Conservation (phyloP, 2,113 vertebrate genomes). For the Helogale parvula region DNA sequence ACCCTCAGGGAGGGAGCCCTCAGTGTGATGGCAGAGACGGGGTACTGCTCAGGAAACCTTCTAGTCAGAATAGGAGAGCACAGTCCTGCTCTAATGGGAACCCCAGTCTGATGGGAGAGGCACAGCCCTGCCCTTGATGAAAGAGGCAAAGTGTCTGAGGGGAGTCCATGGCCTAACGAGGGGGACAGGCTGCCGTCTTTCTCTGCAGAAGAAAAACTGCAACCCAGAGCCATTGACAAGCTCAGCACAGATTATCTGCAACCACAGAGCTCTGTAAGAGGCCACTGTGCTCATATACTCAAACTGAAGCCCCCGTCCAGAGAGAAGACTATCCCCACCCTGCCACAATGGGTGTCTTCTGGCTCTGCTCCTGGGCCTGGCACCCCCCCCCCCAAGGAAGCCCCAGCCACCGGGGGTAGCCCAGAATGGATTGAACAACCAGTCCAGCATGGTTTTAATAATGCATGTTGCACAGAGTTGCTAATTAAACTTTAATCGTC, state of each 20-base stretch:
- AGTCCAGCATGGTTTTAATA: conserved; percentile 24
- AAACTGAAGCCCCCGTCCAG: not conserved
- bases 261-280: not conserved
- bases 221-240: not conserved
- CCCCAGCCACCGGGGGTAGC: not conserved
- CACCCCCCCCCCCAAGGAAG: not conserved
- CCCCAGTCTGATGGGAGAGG: not conserved
- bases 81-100: not conserved
- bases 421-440: not conserved
- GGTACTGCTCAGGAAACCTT: not conserved
- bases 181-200: not conserved
- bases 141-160: not conserved
- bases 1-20: not conserved
- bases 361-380: not conserved
- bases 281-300: not conserved
- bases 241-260: not conserved
- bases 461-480: not conserved
- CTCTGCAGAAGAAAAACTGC: not conserved
- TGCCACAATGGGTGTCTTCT: not conserved
- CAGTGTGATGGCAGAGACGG: not conserved
- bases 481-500: conserved; percentile 24
- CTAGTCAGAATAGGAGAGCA: not conserved
- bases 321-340: not conserved
- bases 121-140: not conserved
- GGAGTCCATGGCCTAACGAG: not conserved